A percentile compares a stretch with the other conserved stretches of the same genome.
Conservation (phyloP, 92 coral and sea anemone genomes). For the Siderastrea siderea region DNA sequence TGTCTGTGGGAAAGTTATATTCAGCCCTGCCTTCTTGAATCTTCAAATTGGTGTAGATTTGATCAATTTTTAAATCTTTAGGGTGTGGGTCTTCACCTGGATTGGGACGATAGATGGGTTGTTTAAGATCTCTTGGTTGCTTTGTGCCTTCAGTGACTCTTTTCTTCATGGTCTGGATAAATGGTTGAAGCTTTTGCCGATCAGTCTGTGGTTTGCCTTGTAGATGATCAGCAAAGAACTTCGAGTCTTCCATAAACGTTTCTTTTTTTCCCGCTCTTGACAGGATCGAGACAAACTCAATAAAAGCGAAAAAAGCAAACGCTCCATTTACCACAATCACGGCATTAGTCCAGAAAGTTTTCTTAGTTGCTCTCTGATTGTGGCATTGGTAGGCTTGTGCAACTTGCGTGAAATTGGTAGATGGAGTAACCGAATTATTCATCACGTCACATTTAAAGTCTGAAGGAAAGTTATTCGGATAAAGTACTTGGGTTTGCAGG, state of each 20-base stretch:
- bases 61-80: neutral
- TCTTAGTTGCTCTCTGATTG: too few relatives aligned
- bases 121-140: neutral
- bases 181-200: neutral
- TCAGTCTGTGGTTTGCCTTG: neutral
- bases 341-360: too few relatives aligned
- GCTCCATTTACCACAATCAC: neutral
- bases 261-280: neutral
- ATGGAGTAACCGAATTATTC: neutral
- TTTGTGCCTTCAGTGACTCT: neutral
- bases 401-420: neutral
- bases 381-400: neutral
- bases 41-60: neutral
- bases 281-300: neutral
- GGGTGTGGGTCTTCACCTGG: neutral
- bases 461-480: neutral
- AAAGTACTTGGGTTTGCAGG: slow-evolving; percentile 11
- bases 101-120: neutral
- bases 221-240: neutral
- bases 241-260: neutral
- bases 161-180: neutral
- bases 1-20: neutral
- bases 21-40: neutral
- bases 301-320: neutral
- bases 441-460: neutral